These are phyloP conservation scores for Cyprinodon tularosa DNA, from an alignment of 2,113 vertebrate species.

Conservation along the genomic window DNA sequence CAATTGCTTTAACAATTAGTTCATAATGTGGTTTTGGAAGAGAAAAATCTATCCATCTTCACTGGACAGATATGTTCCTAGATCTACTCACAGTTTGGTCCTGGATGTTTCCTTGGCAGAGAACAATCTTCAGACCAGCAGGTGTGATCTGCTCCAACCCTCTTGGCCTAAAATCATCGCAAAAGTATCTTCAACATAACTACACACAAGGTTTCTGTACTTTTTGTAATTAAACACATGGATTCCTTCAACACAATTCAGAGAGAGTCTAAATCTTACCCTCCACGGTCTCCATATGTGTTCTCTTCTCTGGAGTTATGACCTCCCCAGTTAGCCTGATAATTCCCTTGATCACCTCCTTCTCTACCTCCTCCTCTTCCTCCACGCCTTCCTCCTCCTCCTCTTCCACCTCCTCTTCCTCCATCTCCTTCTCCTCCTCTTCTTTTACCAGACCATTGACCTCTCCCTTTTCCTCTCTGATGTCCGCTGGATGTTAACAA, in stretches of 20 bases:
- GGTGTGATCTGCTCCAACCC: slow-evolving; percentile 57
- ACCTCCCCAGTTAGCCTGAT: not conserved
- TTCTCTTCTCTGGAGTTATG: not conserved
- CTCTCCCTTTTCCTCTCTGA: slow-evolving; percentile 2
- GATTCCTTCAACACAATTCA: not conserved
- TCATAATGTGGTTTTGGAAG: no score
- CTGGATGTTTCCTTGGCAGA: slow-evolving; percentile 77
- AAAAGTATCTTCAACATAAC: slow-evolving; percentile 4
- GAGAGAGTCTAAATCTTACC: not conserved
- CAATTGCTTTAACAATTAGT: no score
- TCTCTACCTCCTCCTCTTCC: not conserved
- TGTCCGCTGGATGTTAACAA: not conserved
- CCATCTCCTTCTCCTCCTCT: not conserved
- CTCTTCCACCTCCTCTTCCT: not conserved
- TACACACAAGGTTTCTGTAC: not conserved
- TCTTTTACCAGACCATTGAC: not conserved
- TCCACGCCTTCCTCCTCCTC: not conserved
- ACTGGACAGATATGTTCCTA: not conserved
- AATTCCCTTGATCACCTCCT: not conserved
- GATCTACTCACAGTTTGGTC: slow-evolving; percentile 78
- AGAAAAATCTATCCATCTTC: not conserved
- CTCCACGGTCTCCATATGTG: not conserved
- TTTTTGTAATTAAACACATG: not conserved
- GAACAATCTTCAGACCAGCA: slow-evolving; percentile 76
- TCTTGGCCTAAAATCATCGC: slow-evolving; percentile 20